Evolutionary conservation across 1,140 invertebrate genomes (phyloP).

Genomic region (Leucophenga varia): DNA sequence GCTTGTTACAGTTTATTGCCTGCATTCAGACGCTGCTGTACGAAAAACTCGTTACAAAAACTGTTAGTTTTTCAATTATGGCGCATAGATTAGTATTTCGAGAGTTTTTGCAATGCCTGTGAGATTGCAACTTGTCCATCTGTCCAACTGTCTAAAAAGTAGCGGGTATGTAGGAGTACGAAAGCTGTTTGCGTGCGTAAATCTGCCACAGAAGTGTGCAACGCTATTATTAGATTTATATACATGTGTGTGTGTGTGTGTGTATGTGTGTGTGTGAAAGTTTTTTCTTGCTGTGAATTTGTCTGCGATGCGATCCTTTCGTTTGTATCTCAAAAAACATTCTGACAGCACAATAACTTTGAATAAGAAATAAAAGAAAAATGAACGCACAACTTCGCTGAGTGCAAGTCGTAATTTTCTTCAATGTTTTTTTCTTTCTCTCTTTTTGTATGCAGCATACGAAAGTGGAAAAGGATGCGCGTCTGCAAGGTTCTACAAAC

Average conservation of each 20-base stretch:
- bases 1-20: slow-evolving; percentile 40
- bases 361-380: no score
- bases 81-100: slow-evolving; percentile 50
- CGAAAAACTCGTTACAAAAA: slow-evolving; percentile 53
- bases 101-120: slow-evolving; percentile 11
- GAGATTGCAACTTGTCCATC: no score
- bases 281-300: no score
- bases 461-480: no score
- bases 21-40: no score
- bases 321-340: no score
- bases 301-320: no score
- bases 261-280: slow-evolving; percentile 28
- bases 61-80: slow-evolving; percentile 51
- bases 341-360: slow-evolving; percentile 47
- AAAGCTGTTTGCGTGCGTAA: slow-evolving; percentile 37
- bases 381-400: slow-evolving; percentile 27
- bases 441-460: no score
- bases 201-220: slow-evolving; percentile 21
- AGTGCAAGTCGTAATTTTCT: slow-evolving; percentile 1
- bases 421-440: no score
- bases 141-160: no score
- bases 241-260: slow-evolving; percentile 23
- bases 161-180: no score
- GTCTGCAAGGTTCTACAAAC: no score
- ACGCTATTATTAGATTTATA: slow-evolving; percentile 46